These are phyloP conservation scores for Oligia latruncula DNA, from an alignment of 2,888 invertebrate genomes.

Conservation along the genomic window DNA sequence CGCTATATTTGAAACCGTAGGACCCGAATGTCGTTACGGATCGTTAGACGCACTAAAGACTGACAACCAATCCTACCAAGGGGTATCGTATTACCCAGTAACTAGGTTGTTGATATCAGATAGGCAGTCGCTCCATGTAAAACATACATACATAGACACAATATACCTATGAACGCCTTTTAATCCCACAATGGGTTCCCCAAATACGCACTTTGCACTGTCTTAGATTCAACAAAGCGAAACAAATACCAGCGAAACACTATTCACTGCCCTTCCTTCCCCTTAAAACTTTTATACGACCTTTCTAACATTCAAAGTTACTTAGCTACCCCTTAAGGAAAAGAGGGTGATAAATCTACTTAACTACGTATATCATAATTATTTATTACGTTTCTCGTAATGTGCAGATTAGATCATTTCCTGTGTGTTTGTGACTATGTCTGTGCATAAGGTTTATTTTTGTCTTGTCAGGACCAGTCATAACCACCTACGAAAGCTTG, in stretches of 20 bases:
- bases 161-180: neutral
- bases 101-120: neutral
- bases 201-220: neutral
- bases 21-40: neutral
- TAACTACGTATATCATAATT: constrained; percentile 39
- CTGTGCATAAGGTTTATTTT: neutral
- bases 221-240: constrained; percentile 30
- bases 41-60: neutral
- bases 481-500: neutral
- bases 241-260: constrained; percentile 23
- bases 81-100: neutral
- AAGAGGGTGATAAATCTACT: constrained; percentile 50
- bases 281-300: constrained; percentile 42
- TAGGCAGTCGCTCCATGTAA: no score
- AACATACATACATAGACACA: neutral
- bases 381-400: constrained; percentile 37
- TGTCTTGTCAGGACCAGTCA: neutral
- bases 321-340: constrained; percentile 49
- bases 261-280: constrained; percentile 10
- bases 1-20: neutral
- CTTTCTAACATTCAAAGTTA: constrained; percentile 53
- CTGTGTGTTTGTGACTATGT: neutral
- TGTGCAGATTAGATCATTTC: constrained; percentile 29
- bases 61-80: neutral
- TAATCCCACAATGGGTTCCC: constrained; percentile 34